phyloP scores from a whole-genome alignment of 30 jellyfish, hydroid and myxozoan species.

The Clytia hemisphaerica region DNA sequence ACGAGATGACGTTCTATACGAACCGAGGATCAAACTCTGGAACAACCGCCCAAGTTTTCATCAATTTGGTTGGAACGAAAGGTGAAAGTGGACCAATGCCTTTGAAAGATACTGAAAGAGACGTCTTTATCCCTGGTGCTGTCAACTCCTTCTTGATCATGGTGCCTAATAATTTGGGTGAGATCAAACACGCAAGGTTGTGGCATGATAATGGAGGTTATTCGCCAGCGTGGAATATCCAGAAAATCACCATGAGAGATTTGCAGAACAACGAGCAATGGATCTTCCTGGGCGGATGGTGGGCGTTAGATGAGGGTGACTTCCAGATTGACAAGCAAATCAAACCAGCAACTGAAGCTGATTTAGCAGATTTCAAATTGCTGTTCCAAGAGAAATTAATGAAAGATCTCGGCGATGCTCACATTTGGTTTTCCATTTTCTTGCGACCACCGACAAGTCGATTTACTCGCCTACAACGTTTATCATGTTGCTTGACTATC shows the following conservation, averaged over 20 bases:
- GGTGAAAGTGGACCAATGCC: conserved; percentile 8
- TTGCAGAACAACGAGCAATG: conserved; percentile 1
- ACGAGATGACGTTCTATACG: conserved; percentile 13
- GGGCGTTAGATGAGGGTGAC: conserved; percentile 20
- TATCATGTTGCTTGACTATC: conserved; percentile 19
- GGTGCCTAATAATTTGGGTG: conserved; percentile 14
- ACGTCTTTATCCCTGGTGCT: conserved; percentile 2
- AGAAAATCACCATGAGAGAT: neutral
- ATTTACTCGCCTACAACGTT: conserved; percentile 17
- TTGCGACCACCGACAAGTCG: conserved; percentile 29
- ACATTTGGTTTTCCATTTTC: conserved; percentile 18
- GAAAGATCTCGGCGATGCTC: conserved; percentile 11
- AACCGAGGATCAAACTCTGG: conserved; percentile 34
- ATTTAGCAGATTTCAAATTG: neutral
- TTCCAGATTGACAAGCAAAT: neutral
- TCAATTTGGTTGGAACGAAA: neutral
- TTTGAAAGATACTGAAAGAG: neutral
- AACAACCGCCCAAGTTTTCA: conserved; percentile 15
- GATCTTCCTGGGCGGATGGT: conserved; percentile 17
- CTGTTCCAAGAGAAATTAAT: conserved; percentile 11
- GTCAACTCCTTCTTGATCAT: conserved; percentile 7
- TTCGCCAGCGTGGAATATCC: conserved; percentile 3
- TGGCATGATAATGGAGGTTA: conserved; percentile 29
- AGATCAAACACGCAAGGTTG: neutral
- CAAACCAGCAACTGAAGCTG: conserved; percentile 19